Base-by-base conservation (phyloP, 35 echinoderm and acorn worm genomes). In the Stichopus chloronotus region DNA sequence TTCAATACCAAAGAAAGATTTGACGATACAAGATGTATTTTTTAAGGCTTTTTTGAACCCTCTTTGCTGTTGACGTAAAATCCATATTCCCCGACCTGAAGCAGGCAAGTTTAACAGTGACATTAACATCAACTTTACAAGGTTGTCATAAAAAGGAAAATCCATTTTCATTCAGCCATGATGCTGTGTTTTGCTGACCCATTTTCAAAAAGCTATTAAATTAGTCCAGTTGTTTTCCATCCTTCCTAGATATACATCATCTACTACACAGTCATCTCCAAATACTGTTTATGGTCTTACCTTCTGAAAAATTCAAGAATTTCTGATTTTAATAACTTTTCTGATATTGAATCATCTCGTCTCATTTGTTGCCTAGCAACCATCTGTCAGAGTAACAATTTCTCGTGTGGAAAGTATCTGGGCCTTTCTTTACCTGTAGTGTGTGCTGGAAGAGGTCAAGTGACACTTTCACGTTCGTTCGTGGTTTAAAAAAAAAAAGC, bases 281-380 rank as follows among this genome's bases (percentile, higher is more conserved):
- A 20, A 74, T 74, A 20, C 69, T 74, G 57, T 57, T 85, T 85
- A 56, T 85, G 57, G 82, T 59, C 55, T 58, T 58, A 85, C 82
- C 56, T 85, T 58, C 17, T 53, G 58, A 53, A 85, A 85, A 85
- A 58, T 58, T 56, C 54, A 19, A 12, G 22, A 9, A 11, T 58
- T 58, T n/a, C 25, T 8, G 56, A 58, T 23, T 54, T 23, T 56
- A 21, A 85, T 23, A 85, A 85, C 55, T 20, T 43, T 85, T n/a
- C 57, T 58, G 25, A 55, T 85, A 85, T 58, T 85, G 82, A 85
- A 85, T 85, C 82, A 85, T 21, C 82, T 85, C 52, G 58, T 56
- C 57, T 55, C 82, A 85, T 85, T 85, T 85, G 82, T 85, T 85
- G 82, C 82, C 82, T 85, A 85, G 82, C 55, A 85, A 85, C 82